Conservation (phyloP, 2,888 invertebrate species). For the Melanotus villosus region DNA sequence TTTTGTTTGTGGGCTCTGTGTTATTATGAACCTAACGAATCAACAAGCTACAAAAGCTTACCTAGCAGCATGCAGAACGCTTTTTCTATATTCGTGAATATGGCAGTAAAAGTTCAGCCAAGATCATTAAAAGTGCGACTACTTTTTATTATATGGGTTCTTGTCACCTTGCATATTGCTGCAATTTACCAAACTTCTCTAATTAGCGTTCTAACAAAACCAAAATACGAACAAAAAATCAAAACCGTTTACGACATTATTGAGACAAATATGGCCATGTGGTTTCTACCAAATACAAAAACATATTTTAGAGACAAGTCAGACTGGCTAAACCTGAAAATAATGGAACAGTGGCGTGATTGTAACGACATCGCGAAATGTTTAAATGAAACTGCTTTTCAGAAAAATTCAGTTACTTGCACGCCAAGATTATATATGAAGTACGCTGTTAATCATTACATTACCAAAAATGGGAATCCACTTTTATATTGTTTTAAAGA, state of each 20-base stretch:
- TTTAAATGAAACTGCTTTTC: constrained; percentile 51
- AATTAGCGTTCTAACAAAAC: constrained; percentile 56
- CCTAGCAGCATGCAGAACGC: constrained; percentile 47
- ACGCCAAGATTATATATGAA: constrained; percentile 57
- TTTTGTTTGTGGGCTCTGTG: constrained; percentile 38
- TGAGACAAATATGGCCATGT: constrained; percentile 53
- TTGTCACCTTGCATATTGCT: constrained; percentile 55
- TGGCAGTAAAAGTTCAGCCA: constrained; percentile 52
- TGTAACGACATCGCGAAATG: constrained; percentile 54
- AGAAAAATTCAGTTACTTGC: constrained; percentile 55
- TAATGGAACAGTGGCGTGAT: constrained; percentile 17
- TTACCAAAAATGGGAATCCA: constrained; percentile 52
- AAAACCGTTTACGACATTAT: constrained; percentile 53
- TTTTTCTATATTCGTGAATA: constrained; percentile 52
- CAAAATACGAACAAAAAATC: constrained; percentile 56
- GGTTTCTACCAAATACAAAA: constrained; percentile 50
- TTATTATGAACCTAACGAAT: constrained; percentile 30
- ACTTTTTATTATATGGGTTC: constrained; percentile 53
- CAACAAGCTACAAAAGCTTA: constrained; percentile 35
- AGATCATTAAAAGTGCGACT: constrained; percentile 50
- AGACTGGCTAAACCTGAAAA: constrained; percentile 40
- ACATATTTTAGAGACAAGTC: constrained; percentile 51
- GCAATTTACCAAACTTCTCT: constrained; percentile 57
- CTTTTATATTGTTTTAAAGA: constrained; percentile 56
- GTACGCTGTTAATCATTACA: constrained; percentile 55